Evolutionary conservation across 2,797 vertebrate species (phyloP).

Genomic region (Oryzias sinensis): DNA sequence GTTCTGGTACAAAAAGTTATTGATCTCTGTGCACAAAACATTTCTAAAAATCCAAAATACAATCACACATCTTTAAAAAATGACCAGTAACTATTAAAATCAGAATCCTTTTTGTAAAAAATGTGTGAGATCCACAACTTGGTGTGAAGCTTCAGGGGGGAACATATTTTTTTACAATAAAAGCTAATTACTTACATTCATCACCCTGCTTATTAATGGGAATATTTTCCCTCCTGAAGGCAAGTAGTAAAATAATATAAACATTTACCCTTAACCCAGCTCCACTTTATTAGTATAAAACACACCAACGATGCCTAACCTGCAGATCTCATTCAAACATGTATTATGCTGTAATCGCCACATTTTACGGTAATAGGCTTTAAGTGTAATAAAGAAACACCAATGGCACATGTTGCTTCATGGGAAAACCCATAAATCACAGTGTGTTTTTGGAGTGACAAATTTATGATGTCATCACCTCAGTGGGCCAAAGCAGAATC

Average conservation of each 20-base stretch:
- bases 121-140: constrained; percentile 35
- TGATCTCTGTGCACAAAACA: too few species aligned
- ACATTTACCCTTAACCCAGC: constrained; percentile 67
- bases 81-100: background rate
- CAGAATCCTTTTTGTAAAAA: background rate
- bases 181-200: constrained; percentile 67
- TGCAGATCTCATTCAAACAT: constrained; percentile 60
- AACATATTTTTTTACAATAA: constrained; percentile 60
- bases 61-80: background rate
- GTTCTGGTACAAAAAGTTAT: too few species aligned
- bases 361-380: constrained; percentile 66
- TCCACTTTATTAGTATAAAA: constrained; percentile 67
- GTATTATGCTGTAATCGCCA: constrained; percentile 68
- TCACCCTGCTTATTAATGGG: constrained; percentile 64
- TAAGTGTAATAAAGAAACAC: constrained; percentile 70
- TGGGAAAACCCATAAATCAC: constrained; percentile 74
- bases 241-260: constrained; percentile 70
- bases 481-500: constrained; percentile 54
- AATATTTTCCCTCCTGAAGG: constrained; percentile 63
- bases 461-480: constrained; percentile 71
- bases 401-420: constrained; percentile 57
- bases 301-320: constrained; percentile 52
- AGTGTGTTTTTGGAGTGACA: constrained; percentile 64
- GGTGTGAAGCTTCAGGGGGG: constrained; percentile 53
- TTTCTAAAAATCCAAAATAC: background rate